Evolutionary conservation across 2,113 vertebrate genomes (phyloP), one percentile per base, ranked within the genome.

Genomic region (Euleptes europaea): DNA sequence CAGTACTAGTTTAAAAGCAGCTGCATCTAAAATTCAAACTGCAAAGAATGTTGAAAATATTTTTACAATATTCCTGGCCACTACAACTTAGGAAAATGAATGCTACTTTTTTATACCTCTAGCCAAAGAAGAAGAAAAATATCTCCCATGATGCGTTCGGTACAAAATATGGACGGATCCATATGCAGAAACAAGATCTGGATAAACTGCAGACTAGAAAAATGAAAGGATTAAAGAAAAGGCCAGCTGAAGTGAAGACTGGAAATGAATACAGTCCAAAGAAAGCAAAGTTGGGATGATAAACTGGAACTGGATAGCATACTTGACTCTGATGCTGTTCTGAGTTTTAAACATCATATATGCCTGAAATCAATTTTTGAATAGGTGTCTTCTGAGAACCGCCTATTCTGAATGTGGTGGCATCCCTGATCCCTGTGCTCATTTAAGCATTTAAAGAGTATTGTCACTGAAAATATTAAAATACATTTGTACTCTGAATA

Each of bases 151-250:
- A 99, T 89, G 94, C 88, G 44, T 98, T 99, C 70, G 99, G 99
- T 40, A 98, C 97, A 80, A 98, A 96, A 89, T 98, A 97, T 0
- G 99, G 99, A 69, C 97, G 97, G 14, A 96, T 99, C 85, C 99
- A 99, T 92, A 99, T 99, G 98, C 98, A 99, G 95, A 99, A 98
- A 87, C 99, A 99, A 93, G 97, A 99, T 90, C 96, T 99, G 69
- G 91, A 95, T 90, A 99, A 98, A 92, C 93, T 99, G 28, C 98
- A 97, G 66, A 99, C 98, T 0, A 96, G 99, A 2, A 99, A 99
- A 94, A 96, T 99, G 97, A 99, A 98, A 94, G 99, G 98, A 15
- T 95, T 99, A 87, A 98, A 94, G 95, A 99, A 98, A 90, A 97
- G 97, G 85, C 96, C 87, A 73, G 94, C 95, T 78, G 95, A 96